phyloP scores from a whole-genome alignment of 2,113 vertebrate species.

The Misgurnus anguillicaudatus region DNA sequence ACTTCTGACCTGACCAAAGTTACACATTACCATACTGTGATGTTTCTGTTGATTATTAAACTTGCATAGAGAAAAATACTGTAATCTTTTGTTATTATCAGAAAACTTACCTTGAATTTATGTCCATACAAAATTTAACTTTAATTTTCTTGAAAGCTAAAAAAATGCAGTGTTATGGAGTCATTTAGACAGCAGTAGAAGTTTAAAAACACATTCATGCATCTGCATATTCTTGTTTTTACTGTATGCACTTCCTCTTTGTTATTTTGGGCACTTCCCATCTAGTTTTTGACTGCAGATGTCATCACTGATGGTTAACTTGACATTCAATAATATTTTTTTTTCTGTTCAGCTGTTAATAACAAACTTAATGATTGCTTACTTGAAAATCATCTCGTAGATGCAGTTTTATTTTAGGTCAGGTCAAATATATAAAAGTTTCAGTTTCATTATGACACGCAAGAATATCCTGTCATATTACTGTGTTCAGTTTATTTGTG shows the following conservation, averaged over 20 bases:
- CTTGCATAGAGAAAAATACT: background rate
- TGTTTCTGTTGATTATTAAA: slow-evolving; percentile 40
- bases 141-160: background rate
- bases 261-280: slow-evolving; percentile 44
- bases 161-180: background rate
- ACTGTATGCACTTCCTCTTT: slow-evolving; percentile 49
- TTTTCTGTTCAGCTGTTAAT: slow-evolving; percentile 18
- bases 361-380: slow-evolving; percentile 1
- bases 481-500: no score
- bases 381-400: background rate
- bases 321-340: background rate
- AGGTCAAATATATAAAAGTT: no score
- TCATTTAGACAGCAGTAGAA: background rate
- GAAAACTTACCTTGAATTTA: background rate
- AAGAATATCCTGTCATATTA: no score
- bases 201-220: slow-evolving; percentile 19
- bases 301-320: slow-evolving; percentile 21
- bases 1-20: slow-evolving; percentile 15
- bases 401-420: no score
- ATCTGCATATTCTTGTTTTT: slow-evolving; percentile 38
- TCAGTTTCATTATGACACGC: no score
- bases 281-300: slow-evolving; percentile 15
- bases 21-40: slow-evolving; percentile 6
- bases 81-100: background rate
- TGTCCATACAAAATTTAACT: background rate